phyloP scores from a whole-genome alignment of 2,113 vertebrate genomes.

The Oncorhynchus mykiss region DNA sequence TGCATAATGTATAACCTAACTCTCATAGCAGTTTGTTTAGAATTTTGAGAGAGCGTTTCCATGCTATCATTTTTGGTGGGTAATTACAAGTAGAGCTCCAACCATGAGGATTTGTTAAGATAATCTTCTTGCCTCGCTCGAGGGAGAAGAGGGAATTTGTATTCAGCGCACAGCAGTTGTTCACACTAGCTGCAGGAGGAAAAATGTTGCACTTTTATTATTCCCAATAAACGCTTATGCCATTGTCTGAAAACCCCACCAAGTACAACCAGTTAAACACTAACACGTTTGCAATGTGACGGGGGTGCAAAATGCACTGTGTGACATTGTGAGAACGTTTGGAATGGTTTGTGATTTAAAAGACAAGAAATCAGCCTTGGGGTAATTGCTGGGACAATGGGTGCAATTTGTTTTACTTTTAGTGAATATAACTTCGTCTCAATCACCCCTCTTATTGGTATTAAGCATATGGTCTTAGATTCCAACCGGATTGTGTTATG shows the following conservation, averaged over 20 bases:
- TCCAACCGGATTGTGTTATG: constrained; percentile 37
- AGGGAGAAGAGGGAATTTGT: constrained; percentile 49
- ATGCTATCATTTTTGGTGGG: constrained; percentile 38
- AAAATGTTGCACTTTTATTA: constrained; percentile 44
- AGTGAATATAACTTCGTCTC: not conserved
- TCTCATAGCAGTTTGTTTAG: constrained; percentile 40
- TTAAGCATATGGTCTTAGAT: constrained; percentile 53
- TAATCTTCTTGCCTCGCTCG: constrained; percentile 63
- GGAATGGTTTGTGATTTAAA: not conserved
- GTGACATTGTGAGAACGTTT: too few species aligned
- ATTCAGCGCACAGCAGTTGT: constrained; percentile 48
- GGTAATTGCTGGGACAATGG: not conserved
- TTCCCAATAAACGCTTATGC: constrained; percentile 28
- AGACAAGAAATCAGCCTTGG: not conserved
- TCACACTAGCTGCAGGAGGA: constrained; percentile 31
- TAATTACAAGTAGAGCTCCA: constrained; percentile 57
- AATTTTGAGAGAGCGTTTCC: constrained; percentile 35
- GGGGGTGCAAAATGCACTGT: too few species aligned
- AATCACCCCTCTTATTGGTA: not conserved
- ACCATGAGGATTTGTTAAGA: constrained; percentile 52
- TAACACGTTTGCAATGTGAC: not conserved
- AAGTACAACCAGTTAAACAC: constrained; percentile 3
- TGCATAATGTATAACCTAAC: constrained; percentile 49
- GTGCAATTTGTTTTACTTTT: not conserved
- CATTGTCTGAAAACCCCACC: constrained; percentile 15